phyloP scores from a whole-genome alignment of 2,113 vertebrate species.

The Brachyhypopomus occidentalis region DNA sequence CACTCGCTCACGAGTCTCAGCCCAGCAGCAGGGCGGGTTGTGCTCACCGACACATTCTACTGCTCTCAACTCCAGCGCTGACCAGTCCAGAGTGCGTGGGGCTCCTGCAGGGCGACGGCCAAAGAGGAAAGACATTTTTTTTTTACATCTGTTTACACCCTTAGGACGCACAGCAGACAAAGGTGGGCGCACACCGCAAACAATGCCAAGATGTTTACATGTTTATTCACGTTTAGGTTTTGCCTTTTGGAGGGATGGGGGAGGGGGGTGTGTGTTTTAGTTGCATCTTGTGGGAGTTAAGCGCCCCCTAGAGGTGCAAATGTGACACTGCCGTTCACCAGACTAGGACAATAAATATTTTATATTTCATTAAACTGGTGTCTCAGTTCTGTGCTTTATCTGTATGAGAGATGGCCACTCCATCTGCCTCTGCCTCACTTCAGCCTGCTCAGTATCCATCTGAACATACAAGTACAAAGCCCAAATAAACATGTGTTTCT shows the following conservation, averaged over 20 bases:
- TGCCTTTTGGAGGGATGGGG: neutral
- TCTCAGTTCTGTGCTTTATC: conserved; percentile 28
- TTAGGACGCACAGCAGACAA: neutral
- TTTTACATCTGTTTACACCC: neutral
- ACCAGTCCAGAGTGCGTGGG: neutral
- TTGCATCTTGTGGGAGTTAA: conserved; percentile 21
- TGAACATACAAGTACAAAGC: neutral
- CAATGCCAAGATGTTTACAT: conserved; percentile 9
- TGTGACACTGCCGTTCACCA: neutral
- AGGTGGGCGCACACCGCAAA: neutral
- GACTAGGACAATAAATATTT: conserved; percentile 30
- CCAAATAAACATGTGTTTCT: neutral
- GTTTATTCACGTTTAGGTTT: neutral
- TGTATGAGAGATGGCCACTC: conserved; percentile 11
- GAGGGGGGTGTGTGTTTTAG: neutral
- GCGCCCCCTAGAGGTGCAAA: conserved; percentile 61
- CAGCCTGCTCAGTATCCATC: neutral
- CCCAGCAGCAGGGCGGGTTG: neutral
- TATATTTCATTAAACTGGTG: conserved; percentile 45
- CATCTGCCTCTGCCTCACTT: neutral
- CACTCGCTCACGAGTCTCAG: neutral
- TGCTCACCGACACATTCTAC: neutral
- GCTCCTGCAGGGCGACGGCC: too few relatives aligned
- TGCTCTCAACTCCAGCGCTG: neutral
- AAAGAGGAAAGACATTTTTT: neutral